These are phyloP conservation scores for Tetragnatha montana DNA, from an alignment of 2,888 invertebrate species.

Conservation along the genomic window DNA sequence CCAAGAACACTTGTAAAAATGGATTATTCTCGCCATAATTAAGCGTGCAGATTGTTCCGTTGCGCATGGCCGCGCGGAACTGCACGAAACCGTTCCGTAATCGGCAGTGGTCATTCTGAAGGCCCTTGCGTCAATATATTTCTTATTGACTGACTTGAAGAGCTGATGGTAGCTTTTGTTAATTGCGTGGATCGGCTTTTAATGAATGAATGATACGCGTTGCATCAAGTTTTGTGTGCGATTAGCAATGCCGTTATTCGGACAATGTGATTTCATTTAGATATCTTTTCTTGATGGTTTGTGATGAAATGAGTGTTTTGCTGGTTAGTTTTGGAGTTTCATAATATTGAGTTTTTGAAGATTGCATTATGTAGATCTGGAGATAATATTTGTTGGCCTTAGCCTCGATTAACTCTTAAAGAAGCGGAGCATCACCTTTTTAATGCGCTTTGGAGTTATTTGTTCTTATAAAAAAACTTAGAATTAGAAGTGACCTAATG, in stretches of 20 bases:
- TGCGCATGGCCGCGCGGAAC: constrained; percentile 38
- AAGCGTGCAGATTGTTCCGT: constrained; percentile 28
- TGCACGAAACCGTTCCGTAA: constrained; percentile 17
- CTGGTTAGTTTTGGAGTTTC: background rate
- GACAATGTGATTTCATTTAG: background rate
- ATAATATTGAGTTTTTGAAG: background rate
- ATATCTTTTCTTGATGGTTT: background rate
- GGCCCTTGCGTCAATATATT: constrained; percentile 23
- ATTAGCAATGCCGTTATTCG: background rate
- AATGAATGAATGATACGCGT: background rate
- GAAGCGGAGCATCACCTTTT: background rate
- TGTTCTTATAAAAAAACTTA: too few relatives aligned
- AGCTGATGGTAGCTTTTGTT: background rate
- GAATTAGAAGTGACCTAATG: too few relatives aligned
- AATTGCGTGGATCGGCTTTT: background rate
- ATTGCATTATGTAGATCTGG: background rate
- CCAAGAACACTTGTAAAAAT: constrained; percentile 48
- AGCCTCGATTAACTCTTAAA: background rate
- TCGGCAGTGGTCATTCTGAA: constrained; percentile 17
- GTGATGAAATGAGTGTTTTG: background rate
- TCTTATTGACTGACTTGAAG: constrained; percentile 9
- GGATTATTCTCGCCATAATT: constrained; percentile 49
- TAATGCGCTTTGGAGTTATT: too few relatives aligned
- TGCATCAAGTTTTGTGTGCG: background rate
- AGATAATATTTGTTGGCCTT: background rate